These are phyloP conservation scores for Cynopterus sphinx DNA, from an alignment of 2,797 vertebrate genomes.

Conservation along the genomic window DNA sequence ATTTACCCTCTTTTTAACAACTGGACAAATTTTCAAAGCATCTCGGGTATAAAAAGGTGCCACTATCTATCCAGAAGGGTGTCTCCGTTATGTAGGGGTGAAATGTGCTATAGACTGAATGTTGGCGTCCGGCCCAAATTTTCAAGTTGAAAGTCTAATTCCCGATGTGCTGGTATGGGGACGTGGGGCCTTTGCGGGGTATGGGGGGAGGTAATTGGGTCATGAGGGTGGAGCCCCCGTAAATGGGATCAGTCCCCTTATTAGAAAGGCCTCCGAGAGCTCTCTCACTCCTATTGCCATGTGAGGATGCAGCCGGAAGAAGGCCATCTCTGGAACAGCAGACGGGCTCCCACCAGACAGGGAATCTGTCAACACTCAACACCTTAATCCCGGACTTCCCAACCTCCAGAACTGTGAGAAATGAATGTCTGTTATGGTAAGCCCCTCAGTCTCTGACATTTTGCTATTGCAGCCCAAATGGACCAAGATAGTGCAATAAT, in stretches of 20 bases:
- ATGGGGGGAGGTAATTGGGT: not conserved
- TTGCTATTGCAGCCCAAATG: not conserved
- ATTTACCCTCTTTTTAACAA: not conserved
- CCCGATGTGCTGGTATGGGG: not conserved
- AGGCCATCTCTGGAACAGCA: fast-evolving
- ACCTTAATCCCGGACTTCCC: not conserved
- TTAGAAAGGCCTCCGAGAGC: not conserved
- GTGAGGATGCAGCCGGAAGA: not conserved
- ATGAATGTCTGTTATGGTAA: not conserved
- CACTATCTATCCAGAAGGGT: not conserved
- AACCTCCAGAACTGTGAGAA: not conserved
- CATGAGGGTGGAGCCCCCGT: not conserved
- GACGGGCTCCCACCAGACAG: not conserved
- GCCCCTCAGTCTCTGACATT: not conserved
- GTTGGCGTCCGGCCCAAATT: not conserved
- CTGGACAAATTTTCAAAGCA: not conserved
- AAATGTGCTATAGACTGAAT: not conserved
- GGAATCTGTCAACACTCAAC: not conserved
- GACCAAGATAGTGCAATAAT: not conserved
- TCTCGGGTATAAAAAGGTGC: not conserved
- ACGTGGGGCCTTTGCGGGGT: not conserved
- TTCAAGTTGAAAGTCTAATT: not conserved
- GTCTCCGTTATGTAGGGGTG: not conserved
- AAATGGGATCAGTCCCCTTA: not conserved
- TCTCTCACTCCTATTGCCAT: not conserved